These are phyloP conservation scores for Syrrhaptes paradoxus DNA, from an alignment of 2,113 vertebrate genomes.

Conservation along the genomic window DNA sequence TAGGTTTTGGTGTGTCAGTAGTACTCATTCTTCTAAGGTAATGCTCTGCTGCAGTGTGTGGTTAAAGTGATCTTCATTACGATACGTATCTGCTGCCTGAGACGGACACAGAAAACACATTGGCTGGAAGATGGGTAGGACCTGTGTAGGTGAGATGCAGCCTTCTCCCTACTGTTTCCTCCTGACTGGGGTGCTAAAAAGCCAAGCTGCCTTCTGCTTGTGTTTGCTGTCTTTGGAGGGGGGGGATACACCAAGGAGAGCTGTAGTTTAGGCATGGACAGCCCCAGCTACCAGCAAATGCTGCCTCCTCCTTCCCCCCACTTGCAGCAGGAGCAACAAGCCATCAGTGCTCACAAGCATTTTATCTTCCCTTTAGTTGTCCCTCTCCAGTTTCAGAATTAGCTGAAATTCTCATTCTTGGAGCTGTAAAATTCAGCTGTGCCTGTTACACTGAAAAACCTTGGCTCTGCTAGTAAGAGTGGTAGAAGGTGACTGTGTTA, in stretches of 20 bases:
- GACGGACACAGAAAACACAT: background rate
- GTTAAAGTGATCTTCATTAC: background rate
- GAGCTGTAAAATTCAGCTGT: background rate
- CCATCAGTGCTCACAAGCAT: background rate
- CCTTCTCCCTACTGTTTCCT: background rate
- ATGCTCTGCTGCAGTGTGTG: background rate
- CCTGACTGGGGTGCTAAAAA: background rate
- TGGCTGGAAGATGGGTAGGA: background rate
- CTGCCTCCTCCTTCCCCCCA: background rate
- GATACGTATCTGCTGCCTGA: background rate
- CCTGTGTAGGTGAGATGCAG: background rate
- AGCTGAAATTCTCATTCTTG: background rate
- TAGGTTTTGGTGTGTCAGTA: background rate
- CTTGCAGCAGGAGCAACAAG: background rate
- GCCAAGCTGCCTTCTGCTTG: background rate
- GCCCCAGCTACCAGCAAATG: background rate
- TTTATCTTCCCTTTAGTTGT: background rate
- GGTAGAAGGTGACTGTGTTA: background rate
- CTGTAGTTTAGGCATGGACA: background rate
- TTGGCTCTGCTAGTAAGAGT: background rate
- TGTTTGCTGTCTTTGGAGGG: background rate
- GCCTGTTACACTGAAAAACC: background rate
- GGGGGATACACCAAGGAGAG: background rate
- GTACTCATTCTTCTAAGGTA: background rate
- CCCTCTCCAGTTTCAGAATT: background rate